Evolutionary conservation across 2,797 vertebrate species (phyloP), one percentile per base, ranked within the genome.

Genomic region (Ptychobarbus kaznakovi): DNA sequence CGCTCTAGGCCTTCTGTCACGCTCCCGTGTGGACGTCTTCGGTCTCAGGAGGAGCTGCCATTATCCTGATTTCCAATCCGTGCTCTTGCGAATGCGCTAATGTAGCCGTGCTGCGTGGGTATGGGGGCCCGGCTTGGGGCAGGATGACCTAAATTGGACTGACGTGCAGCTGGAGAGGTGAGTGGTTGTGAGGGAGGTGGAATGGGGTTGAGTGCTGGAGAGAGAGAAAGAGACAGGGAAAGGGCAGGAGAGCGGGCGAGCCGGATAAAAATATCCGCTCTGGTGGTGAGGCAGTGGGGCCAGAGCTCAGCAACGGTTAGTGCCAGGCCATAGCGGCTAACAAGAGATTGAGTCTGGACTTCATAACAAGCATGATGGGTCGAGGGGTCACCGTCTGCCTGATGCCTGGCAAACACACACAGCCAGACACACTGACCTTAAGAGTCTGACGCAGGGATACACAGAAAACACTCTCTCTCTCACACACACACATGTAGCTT

Each of bases 121-220:
- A n/a, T 22, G 32, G 58, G 72, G 20, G 86, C 88, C 72, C 6
- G 58, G 87, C 88, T 86, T 49, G 66, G 87, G 88, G 88, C 90
- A 87, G 20, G 46, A 90, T 92, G 94, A 94, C 94, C 94, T 90
- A 94, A 92, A 95, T 94, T 92, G 87, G 88, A 92, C 87, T 92
- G 93, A 92, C 91, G 84, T 92, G 92, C 86, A 68, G 88, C 90
- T 84, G 91, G 82, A 80, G 84, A 74, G 61, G 84, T 74, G 84
- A 86, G 75, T 69, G 74, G 82, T 32, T 90, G 88, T 79, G 35
- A 78, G 86, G 63, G 61, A 89, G 88, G 82, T 72, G 44, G 44
- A 88, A 86, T 56, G 6, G 81, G 80, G 73, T 76, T 83, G 40
- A 35, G 83, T 42, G 77, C 76, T 83, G 35, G 11, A 83, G 75